Conservation (phyloP, 2,888 invertebrate genomes). For the Aspidapion aeneum region DNA sequence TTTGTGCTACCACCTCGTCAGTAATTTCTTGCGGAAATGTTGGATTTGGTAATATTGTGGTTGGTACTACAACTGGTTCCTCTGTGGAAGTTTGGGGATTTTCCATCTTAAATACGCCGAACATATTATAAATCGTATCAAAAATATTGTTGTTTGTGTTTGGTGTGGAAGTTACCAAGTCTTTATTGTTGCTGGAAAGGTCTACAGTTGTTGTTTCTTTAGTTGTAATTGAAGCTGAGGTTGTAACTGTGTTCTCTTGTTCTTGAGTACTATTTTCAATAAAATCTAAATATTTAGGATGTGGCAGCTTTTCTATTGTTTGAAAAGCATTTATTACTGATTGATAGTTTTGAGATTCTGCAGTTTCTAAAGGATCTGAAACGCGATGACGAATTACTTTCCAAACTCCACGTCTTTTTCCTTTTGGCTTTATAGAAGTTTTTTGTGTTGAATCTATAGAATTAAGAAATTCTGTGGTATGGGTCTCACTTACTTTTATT, state of each 20-base stretch:
- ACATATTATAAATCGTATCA: constrained; percentile 43
- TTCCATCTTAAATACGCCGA: constrained; percentile 32
- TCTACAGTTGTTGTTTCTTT: background rate
- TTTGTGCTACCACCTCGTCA: constrained; percentile 26
- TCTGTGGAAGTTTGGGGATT: constrained; percentile 37
- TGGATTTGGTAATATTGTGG: constrained; percentile 30
- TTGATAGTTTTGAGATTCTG: constrained; percentile 74
- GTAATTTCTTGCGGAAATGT: constrained; percentile 38
- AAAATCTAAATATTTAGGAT: background rate
- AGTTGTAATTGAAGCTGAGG: background rate
- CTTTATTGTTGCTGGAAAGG: background rate
- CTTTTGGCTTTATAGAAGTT: constrained; percentile 26
- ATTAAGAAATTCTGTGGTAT: constrained; percentile 7
- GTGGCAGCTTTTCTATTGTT: constrained; percentile 32
- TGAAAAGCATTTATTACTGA: constrained; percentile 37
- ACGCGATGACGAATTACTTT: constrained; percentile 66
- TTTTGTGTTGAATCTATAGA: constrained; percentile 1
- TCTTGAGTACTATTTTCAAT: constrained; percentile 2
- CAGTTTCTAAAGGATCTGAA: constrained; percentile 68
- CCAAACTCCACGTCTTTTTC: constrained; percentile 67
- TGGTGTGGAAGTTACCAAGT: constrained; percentile 9
- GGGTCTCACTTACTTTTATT: background rate
- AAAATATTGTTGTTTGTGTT: constrained; percentile 37
- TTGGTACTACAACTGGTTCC: constrained; percentile 37
- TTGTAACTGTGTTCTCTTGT: background rate